Evolutionary conservation across 2,888 invertebrate genomes (phyloP).

Genomic region (Philereme transversata): DNA sequence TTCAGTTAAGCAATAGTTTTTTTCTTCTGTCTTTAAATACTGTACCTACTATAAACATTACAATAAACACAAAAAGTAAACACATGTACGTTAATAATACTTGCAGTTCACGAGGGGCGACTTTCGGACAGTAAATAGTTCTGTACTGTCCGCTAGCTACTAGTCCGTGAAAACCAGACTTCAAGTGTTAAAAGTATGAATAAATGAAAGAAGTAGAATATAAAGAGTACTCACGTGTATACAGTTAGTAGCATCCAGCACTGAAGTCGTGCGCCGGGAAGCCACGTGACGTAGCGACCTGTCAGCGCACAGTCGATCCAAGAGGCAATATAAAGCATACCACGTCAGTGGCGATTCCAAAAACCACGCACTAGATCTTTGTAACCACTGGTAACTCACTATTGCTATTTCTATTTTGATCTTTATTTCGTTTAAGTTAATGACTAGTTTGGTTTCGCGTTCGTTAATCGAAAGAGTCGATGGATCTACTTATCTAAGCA

Average conservation of each 20-base stretch:
- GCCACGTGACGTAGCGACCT: constrained; percentile 85
- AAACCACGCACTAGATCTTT: constrained; percentile 52
- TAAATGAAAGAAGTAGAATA: not conserved
- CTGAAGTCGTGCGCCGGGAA: constrained; percentile 84
- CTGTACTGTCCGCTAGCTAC: too few relatives aligned
- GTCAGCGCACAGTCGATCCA: constrained; percentile 84
- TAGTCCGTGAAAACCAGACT: too few relatives aligned
- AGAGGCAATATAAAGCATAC: constrained; percentile 83
- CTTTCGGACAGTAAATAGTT: too few relatives aligned
- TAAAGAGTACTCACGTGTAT: constrained; percentile 84
- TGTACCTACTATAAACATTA: too few relatives aligned
- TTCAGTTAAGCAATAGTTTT: too few relatives aligned
- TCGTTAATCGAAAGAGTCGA: constrained; percentile 46
- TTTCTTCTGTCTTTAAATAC: too few relatives aligned
- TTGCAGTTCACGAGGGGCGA: too few relatives aligned
- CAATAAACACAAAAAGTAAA: too few relatives aligned
- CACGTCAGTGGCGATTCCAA: constrained; percentile 76
- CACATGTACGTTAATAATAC: too few relatives aligned
- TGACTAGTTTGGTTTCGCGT: constrained; percentile 70
- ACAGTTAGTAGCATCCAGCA: constrained; percentile 89
- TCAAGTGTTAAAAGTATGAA: constrained; percentile 2
- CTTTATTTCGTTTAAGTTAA: constrained; percentile 51
- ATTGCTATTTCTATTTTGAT: constrained; percentile 53
- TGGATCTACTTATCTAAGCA: constrained; percentile 79
- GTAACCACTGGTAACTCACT: constrained; percentile 72